phyloP scores from a whole-genome alignment of 2,797 vertebrate genomes.

The Acomys russatus region DNA sequence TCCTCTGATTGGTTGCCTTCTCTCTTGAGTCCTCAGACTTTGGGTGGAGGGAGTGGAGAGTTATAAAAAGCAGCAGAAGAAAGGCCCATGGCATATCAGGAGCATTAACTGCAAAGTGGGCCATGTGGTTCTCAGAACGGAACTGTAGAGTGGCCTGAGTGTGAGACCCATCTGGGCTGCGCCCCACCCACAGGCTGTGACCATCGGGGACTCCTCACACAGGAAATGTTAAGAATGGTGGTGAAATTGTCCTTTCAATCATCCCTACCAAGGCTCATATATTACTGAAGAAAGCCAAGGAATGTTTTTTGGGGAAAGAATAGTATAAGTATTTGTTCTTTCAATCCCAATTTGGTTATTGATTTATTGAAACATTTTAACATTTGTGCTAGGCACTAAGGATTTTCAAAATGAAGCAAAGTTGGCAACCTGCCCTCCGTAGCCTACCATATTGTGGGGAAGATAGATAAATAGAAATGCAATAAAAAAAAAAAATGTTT shows the following conservation, averaged over 20 bases:
- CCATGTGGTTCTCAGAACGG: not conserved
- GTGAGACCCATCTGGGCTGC: fast-evolving
- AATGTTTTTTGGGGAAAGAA: not conserved
- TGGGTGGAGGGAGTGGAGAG: not conserved
- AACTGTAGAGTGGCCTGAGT: not conserved
- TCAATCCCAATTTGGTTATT: not conserved
- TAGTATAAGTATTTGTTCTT: not conserved
- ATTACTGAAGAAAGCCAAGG: not conserved
- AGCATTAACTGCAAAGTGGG: not conserved
- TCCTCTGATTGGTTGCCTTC: not conserved
- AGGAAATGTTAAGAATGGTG: not conserved
- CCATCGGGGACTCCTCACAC: not conserved
- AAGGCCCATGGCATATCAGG: fast-evolving
- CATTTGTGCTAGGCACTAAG: not conserved
- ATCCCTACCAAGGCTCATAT: not conserved
- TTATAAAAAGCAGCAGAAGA: not conserved
- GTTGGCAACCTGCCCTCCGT: not conserved
- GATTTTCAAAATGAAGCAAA: not conserved
- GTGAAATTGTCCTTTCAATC: not conserved
- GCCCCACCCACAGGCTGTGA: not conserved
- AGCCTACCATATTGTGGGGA: not conserved
- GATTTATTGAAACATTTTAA: not conserved
- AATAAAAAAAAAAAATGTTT: not conserved
- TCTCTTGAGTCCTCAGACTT: not conserved
- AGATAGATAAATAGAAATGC: not conserved